A percentile compares a stretch with the other conserved stretches of the same genome.
Evolutionary conservation across 35 echinoderm and acorn worm species (phyloP).

Genomic region (Amphiura filiformis): DNA sequence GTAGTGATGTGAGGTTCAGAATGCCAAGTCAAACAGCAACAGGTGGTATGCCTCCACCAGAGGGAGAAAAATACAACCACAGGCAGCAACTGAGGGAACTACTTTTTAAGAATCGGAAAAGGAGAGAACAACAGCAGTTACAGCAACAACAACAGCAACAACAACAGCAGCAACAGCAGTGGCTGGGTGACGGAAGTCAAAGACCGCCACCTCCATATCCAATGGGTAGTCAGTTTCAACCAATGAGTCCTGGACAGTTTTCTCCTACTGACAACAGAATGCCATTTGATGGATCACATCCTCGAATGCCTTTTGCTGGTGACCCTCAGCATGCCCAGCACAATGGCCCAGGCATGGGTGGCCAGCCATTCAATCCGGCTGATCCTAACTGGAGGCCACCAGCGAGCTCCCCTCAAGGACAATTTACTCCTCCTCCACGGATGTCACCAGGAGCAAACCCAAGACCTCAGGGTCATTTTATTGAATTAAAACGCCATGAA

Average conservation of each 20-base stretch:
- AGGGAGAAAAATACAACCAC: constrained; percentile 50
- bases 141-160: constrained; percentile 30
- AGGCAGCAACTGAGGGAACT: constrained; percentile 68
- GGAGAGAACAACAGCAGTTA: constrained; percentile 34
- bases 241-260: constrained; percentile 1
- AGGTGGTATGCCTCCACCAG: constrained; percentile 12
- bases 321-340: constrained; percentile 9
- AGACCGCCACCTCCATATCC: constrained; percentile 96
- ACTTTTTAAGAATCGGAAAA: constrained; percentile 43
- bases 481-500: constrained; percentile 86
- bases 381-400: constrained; percentile 22
- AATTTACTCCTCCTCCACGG: background rate
- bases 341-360: background rate
- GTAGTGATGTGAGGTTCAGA: background rate
- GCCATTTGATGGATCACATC: constrained; percentile 1
- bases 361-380: background rate
- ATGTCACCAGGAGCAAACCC: constrained; percentile 17
- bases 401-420: constrained; percentile 9
- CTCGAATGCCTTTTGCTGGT: background rate
- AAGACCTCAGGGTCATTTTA: constrained; percentile 66
- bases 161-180: constrained; percentile 59
- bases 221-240: constrained; percentile 25
- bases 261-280: constrained; percentile 6
- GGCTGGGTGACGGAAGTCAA: constrained; percentile 56
- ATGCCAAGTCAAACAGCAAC: background rate